A percentile compares a stretch with the other conserved stretches of the same genome.
These are phyloP conservation scores for Acanthisitta chloris DNA, from an alignment of 2,113 vertebrate species.

Conservation along the genomic window DNA sequence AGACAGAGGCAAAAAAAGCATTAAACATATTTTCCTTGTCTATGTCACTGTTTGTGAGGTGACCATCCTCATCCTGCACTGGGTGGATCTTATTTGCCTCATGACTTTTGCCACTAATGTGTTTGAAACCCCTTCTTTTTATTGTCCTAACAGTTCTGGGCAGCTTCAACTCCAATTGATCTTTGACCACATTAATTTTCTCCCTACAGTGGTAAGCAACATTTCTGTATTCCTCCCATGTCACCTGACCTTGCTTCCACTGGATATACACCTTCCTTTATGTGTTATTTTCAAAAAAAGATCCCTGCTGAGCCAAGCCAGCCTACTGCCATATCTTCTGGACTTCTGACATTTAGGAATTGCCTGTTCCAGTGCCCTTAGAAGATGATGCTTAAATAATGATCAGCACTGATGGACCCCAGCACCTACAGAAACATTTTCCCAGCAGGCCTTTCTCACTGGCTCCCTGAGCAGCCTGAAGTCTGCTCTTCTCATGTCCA, in stretches of 20 bases:
- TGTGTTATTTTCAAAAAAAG: neutral
- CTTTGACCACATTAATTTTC: neutral
- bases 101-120: neutral
- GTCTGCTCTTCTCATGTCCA: neutral
- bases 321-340: neutral
- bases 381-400: neutral
- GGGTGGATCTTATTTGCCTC: neutral
- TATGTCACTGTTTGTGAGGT: neutral
- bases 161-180: fast-evolving
- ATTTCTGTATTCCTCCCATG: neutral
- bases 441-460: neutral
- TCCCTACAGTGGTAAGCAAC: neutral
- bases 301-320: neutral
- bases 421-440: neutral
- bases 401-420: neutral
- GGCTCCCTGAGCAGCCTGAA: neutral
- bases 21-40: neutral
- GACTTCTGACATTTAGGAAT: neutral
- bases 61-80: neutral
- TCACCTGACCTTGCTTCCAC: neutral
- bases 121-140: neutral
- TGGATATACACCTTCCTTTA: neutral
- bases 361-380: neutral
- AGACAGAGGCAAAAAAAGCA: neutral
- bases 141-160: neutral